These are phyloP conservation scores for Gila robusta DNA, from an alignment of 2,797 vertebrate genomes.

Conservation along the genomic window DNA sequence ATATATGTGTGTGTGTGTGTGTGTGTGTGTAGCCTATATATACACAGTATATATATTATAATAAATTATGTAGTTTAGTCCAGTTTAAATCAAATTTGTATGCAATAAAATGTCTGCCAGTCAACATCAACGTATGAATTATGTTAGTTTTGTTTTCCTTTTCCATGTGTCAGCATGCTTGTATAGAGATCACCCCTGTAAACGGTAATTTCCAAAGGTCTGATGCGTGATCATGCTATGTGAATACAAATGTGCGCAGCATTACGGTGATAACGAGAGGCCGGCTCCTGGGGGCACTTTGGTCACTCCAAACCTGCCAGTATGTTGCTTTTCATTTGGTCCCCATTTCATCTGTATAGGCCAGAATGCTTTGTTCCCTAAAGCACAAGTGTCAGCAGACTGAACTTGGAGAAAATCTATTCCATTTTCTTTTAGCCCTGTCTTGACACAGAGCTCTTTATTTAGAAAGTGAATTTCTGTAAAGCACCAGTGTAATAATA, in stretches of 20 bases:
- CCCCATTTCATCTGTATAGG: constrained; percentile 51
- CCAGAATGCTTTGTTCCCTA: constrained; percentile 29
- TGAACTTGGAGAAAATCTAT: constrained; percentile 49
- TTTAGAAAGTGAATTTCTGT: constrained; percentile 56
- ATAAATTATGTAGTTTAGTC: not conserved
- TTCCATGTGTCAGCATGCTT: constrained; percentile 8
- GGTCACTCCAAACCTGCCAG: constrained; percentile 41
- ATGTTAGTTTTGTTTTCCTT: not conserved
- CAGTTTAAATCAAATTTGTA: not conserved
- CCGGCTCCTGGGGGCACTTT: constrained; percentile 37
- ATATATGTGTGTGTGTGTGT: no score
- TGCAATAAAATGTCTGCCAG: not conserved
- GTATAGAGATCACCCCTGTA: constrained; percentile 8
- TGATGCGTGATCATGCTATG: constrained; percentile 7
- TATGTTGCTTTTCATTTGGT: constrained; percentile 53
- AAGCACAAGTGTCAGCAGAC: constrained; percentile 41
- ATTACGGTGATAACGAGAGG: constrained; percentile 37
- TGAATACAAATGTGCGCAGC: constrained; percentile 39
- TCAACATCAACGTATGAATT: not conserved
- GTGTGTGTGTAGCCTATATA: no score
- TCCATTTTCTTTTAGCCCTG: constrained; percentile 33
- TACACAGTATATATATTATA: not conserved
- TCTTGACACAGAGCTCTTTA: constrained; percentile 53
- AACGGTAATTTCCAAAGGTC: constrained; percentile 22
- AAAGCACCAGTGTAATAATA: constrained; percentile 45